Evolutionary conservation across 2,113 vertebrate species (phyloP), one percentile per base, ranked within the genome.

Genomic region (Hyaena hyaena): DNA sequence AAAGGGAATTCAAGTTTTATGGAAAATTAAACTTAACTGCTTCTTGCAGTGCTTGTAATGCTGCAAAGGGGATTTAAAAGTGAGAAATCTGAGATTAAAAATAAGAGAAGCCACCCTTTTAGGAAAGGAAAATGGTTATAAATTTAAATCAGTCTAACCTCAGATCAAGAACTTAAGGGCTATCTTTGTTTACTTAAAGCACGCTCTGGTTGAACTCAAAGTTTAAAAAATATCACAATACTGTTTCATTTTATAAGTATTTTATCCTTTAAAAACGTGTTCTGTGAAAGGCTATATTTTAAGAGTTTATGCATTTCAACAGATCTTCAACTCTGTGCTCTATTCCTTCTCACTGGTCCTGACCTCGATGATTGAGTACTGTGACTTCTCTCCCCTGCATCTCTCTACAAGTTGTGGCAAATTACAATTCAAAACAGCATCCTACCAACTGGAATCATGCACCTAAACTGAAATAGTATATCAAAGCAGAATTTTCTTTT

Each of bases 401-500:
- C 89, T 88, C 39, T 90, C 71, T 74, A 92, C 43, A 89, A 87
- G 35, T 89, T 86, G 3, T 86, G 63, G 24, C 74, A 95, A 33
- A 66, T 39, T 33, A 97, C 74, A 96, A 93, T 71, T 97, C 87
- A 95, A 82, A 94, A 88, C 15, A 96, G 86, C 14, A 96, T 31
- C 28, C 26, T 26, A 87, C 23, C 73, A 83, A 77, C n/a, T 45
- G 4, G 53, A 94, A 94, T 33, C 45, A 84, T 4, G 3, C 71
- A 94, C 21, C 16, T 83, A 94, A 45, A 31, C 6, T 74, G 28
- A 96, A 93, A 93, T 0, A 92, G 45, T 43, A 39, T 11, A 96
- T 39, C 79, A 95, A 93, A 92, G 43, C 50, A 97, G 17, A 74
- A 92, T 73, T 50, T 85, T 95, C 45, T 84, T 89, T 10, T 84